Conservation (phyloP, 2,113 vertebrate species). For the Esox niger region DNA sequence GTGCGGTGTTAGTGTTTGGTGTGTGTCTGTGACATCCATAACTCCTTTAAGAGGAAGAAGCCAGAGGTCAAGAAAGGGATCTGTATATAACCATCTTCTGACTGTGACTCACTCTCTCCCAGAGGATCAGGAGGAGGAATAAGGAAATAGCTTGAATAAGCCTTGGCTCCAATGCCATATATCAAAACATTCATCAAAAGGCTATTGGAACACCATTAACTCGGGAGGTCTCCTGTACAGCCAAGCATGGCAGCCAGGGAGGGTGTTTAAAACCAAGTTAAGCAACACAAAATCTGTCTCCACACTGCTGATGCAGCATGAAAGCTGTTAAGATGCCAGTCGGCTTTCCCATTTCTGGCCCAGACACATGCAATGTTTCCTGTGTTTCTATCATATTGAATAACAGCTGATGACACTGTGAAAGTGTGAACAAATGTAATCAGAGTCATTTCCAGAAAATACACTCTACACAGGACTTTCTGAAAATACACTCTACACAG, state of each 20-base stretch:
- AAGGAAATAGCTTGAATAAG: conserved; percentile 51
- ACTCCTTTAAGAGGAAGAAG: conserved; percentile 8
- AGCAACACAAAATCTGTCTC: not conserved
- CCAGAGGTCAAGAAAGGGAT: conserved; percentile 38
- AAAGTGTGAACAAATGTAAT: too few species aligned
- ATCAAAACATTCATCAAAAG: conserved; percentile 49
- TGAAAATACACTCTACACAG: too few species aligned
- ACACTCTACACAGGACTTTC: too few species aligned
- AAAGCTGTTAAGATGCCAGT: too few species aligned
- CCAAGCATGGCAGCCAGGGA: too few species aligned
- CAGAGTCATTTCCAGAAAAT: too few species aligned
- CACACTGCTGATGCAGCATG: too few species aligned
- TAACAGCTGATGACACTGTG: too few species aligned
- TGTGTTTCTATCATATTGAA: too few species aligned
- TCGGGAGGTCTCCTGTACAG: conserved; percentile 30
- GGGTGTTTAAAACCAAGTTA: conserved; percentile 17
- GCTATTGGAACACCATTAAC: conserved; percentile 28
- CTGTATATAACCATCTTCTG: conserved; percentile 10
- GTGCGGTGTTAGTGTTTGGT: not conserved
- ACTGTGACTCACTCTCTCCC: conserved; percentile 36
- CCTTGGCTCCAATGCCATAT: conserved; percentile 40
- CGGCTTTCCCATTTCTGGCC: too few species aligned
- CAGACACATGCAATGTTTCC: too few species aligned
- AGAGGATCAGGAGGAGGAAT: conserved; percentile 11
- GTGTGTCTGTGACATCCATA: not conserved